Evolutionary conservation across 2,797 vertebrate genomes (phyloP).

Genomic region (Myotis vivesi): DNA sequence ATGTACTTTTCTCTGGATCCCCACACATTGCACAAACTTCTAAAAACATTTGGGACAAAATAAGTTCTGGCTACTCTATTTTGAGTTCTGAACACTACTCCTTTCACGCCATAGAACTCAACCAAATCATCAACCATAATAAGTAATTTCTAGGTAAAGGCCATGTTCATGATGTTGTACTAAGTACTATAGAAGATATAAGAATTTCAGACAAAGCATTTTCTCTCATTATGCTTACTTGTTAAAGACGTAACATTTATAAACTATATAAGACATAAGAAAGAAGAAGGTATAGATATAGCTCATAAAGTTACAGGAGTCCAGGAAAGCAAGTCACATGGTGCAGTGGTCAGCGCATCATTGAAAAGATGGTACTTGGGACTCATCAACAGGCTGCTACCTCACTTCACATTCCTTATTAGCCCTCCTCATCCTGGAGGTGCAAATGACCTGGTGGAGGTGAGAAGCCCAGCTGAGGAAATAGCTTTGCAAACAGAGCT

Average conservation of each 20-base stretch:
- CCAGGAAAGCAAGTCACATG: neutral
- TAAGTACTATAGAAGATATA: neutral
- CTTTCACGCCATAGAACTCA: neutral
- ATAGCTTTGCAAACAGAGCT: neutral
- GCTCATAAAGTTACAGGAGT: neutral
- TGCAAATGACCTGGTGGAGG: neutral
- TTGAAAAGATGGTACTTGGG: neutral
- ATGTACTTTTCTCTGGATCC: neutral
- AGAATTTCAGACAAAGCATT: neutral
- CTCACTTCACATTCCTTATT: neutral
- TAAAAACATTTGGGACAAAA: conserved; percentile 8
- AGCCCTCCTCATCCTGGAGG: neutral
- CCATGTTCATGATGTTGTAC: neutral
- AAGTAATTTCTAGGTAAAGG: neutral
- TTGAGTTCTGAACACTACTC: neutral
- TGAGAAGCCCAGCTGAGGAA: neutral
- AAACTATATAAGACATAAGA: neutral
- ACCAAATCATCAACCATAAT: conserved; percentile 15
- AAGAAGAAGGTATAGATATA: neutral
- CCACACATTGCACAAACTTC: conserved; percentile 1
- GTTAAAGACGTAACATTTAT: neutral
- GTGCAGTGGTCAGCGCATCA: neutral
- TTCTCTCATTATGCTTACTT: neutral
- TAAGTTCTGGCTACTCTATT: neutral
- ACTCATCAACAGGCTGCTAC: neutral